Evolutionary conservation across 2,797 vertebrate genomes (phyloP).

Genomic region (Morus bassanus): DNA sequence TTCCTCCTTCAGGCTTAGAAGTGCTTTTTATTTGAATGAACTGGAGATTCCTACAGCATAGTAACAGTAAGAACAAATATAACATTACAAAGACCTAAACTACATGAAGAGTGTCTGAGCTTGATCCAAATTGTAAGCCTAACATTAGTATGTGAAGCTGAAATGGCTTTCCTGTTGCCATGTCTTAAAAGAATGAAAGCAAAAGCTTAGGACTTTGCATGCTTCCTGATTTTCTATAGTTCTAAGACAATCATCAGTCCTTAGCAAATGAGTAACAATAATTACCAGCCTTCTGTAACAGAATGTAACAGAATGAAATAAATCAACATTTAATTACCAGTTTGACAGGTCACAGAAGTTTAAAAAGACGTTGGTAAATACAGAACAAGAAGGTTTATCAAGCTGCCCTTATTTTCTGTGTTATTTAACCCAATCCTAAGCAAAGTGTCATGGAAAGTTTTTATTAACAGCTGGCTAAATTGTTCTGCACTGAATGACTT

Average conservation of each 20-base stretch:
- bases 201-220: background rate
- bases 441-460: background rate
- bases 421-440: background rate
- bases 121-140: background rate
- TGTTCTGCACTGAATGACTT: background rate
- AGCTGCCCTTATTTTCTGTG: background rate
- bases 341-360: background rate
- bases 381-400: background rate
- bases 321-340: slow-evolving; percentile 10
- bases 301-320: background rate
- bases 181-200: background rate
- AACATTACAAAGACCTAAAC: background rate
- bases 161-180: background rate
- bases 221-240: background rate
- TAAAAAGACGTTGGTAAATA: background rate
- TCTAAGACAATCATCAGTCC: background rate
- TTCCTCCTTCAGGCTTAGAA: background rate
- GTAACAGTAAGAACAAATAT: background rate
- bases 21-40: background rate
- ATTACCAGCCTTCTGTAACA: background rate
- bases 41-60: background rate
- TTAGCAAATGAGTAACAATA: slow-evolving; percentile 1
- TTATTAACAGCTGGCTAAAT: background rate
- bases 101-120: background rate
- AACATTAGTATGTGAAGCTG: background rate